phyloP scores from a whole-genome alignment of 2,888 invertebrate species.

The Dicycla oo region DNA sequence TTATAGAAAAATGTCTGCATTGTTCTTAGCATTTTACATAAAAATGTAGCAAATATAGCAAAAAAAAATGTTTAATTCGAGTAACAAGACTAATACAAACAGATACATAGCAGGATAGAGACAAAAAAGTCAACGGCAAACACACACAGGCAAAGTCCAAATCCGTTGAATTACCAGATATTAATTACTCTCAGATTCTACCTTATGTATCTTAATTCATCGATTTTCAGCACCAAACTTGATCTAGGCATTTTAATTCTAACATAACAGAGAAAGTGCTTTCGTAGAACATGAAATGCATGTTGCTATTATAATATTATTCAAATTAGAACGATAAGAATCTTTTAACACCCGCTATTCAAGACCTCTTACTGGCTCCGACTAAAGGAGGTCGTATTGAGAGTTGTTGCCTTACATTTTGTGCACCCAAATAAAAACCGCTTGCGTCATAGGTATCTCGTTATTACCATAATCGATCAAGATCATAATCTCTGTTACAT shows the following conservation, averaged over 20 bases:
- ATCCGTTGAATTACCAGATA: slow-evolving; percentile 10
- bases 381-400: slow-evolving; percentile 78
- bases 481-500: slow-evolving; percentile 82
- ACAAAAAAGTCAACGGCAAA: too few relatives aligned
- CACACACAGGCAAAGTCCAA: too few relatives aligned
- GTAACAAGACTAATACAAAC: too few relatives aligned
- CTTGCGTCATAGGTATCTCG: slow-evolving; percentile 79
- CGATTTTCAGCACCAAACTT: slow-evolving; percentile 13
- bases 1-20: background rate
- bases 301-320: slow-evolving; percentile 71
- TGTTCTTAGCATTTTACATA: background rate
- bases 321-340: slow-evolving; percentile 78
- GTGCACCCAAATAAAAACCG: slow-evolving; percentile 70
- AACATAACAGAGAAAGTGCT: slow-evolving; percentile 62
- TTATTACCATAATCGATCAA: slow-evolving; percentile 88
- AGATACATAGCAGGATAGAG: too few relatives aligned
- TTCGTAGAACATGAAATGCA: slow-evolving; percentile 48
- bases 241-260: slow-evolving; percentile 26
- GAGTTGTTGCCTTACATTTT: slow-evolving; percentile 78
- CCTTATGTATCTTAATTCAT: too few relatives aligned
- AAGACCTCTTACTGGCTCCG: slow-evolving; percentile 75
- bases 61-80: too few relatives aligned
- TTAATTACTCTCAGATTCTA: too few relatives aligned
- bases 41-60: background rate
- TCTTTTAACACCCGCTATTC: slow-evolving; percentile 72